Evolutionary conservation across 2,113 vertebrate genomes (phyloP), one percentile per base, ranked within the genome.

Genomic region (Hemicordylus capensis): DNA sequence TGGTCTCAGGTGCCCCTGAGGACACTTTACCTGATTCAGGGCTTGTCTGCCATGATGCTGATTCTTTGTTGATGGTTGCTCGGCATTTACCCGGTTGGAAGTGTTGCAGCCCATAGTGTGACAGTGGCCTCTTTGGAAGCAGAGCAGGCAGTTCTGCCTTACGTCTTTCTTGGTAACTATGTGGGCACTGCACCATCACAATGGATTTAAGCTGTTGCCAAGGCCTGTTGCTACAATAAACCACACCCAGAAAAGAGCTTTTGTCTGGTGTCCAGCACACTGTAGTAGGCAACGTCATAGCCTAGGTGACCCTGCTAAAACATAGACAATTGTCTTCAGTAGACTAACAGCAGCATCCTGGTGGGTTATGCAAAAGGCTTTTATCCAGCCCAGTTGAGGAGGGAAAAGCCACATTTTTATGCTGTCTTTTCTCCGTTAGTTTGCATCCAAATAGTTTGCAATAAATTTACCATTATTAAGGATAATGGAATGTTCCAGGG

Each of bases 221-320:
- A 85, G 90, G 88, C 56, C 85, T 89, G 95, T 97, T 96, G 92
- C 95, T 93, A 96, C 91, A 96, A 95, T 95, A 97, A 94, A 94
- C 85, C 56, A 26, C 74, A 80, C 86, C 84, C 90, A 66, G 84
- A 59, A 75, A 34, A 66, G 91, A 75, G 66, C 58, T 84, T 92
- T 75, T 44, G 92, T 73, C 78, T 75, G 51, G 4, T 26, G 69
- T 80, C 58, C 69, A 37, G 42, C 46, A 59, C 34, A n/a, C 67
- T 83, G 74, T 63, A 63, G n/a, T 56, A n/a, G 26, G 1, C 31
- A 69, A 46, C 1, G 7, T 80, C 81, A 77, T 85, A 81, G 80
- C 83, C 74, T 77, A 81, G 28, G 59, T 39, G 42, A 70, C 42
- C 48, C 59, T 58, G n/a, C 88, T 56, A 76, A 76, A 87, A 80